These are phyloP conservation scores for Heterodera filipjevi DNA, from an alignment of 2,888 invertebrate species.

Conservation along the genomic window DNA sequence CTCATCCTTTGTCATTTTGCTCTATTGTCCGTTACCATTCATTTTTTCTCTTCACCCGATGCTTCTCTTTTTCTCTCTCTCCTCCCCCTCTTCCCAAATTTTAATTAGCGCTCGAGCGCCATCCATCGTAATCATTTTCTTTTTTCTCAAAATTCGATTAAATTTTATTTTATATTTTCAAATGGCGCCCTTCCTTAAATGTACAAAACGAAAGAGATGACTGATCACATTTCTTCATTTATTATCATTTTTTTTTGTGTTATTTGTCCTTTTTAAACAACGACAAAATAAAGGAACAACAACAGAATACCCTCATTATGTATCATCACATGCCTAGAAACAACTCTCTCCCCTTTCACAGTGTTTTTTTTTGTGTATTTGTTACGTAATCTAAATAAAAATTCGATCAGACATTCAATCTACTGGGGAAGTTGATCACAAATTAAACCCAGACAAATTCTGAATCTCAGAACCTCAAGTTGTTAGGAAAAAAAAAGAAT, in stretches of 20 bases:
- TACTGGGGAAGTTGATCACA: too few species aligned
- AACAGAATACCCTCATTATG: too few species aligned
- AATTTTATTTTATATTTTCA: not conserved
- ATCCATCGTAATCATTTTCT: not conserved
- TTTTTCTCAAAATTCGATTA: not conserved
- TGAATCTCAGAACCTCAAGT: too few species aligned
- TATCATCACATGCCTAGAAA: too few species aligned
- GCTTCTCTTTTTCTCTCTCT: not conserved
- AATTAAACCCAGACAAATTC: too few species aligned
- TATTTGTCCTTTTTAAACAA: too few species aligned
- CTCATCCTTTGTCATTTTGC: not conserved
- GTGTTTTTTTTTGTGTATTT: not conserved
- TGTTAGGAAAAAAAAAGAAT: too few species aligned
- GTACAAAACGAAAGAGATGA: not conserved
- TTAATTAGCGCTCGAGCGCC: not conserved
- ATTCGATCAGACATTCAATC: not conserved
- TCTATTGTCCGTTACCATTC: not conserved
- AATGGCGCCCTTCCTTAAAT: conserved; percentile 1
- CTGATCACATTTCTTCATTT: not conserved
- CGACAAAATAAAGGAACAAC: too few species aligned
- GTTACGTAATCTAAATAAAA: not conserved
- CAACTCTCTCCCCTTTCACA: too few species aligned
- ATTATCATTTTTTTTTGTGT: too few species aligned
- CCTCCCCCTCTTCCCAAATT: not conserved
- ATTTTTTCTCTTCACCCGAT: not conserved